Evolutionary conservation across 64 coral and sea anemone species (phyloP).

Genomic region (Montipora foliosa): DNA sequence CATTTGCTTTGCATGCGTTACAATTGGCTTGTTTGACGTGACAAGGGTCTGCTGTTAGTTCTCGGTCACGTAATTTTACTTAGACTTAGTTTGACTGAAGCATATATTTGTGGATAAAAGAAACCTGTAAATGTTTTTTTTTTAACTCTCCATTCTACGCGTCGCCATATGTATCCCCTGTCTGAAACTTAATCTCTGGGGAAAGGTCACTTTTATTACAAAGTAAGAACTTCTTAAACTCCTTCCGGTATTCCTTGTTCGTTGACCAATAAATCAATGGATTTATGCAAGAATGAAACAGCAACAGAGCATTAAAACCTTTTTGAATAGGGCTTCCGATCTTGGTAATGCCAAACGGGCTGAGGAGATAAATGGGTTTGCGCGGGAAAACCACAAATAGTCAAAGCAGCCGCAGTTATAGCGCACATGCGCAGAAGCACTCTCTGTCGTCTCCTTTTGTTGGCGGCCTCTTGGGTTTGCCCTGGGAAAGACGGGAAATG

Average conservation of each 20-base stretch:
- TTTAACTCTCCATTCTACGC: neutral
- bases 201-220: constrained; percentile 6
- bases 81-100: neutral
- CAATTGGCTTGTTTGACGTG: no score
- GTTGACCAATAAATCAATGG: constrained; percentile 41
- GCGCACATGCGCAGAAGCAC: constrained; percentile 41
- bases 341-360: constrained; percentile 13
- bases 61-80: no score
- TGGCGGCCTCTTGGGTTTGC: neutral
- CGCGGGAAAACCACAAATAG: constrained; percentile 33
- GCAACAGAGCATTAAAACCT: constrained; percentile 6
- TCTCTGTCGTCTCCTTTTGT: constrained; percentile 22
- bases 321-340: constrained; percentile 30
- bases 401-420: constrained; percentile 16
- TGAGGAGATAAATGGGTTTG: constrained; percentile 26
- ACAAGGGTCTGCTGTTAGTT: no score
- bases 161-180: neutral
- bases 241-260: constrained; percentile 38
- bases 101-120: neutral
- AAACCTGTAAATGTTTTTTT: neutral
- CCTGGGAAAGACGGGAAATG: constrained; percentile 23
- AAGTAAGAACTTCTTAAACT: constrained; percentile 1
- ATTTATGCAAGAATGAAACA: constrained; percentile 46
- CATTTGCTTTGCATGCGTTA: no score
- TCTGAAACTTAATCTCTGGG: neutral